These are phyloP conservation scores for Eretmocerus hayati DNA, from an alignment of 2,888 invertebrate species.

Conservation along the genomic window DNA sequence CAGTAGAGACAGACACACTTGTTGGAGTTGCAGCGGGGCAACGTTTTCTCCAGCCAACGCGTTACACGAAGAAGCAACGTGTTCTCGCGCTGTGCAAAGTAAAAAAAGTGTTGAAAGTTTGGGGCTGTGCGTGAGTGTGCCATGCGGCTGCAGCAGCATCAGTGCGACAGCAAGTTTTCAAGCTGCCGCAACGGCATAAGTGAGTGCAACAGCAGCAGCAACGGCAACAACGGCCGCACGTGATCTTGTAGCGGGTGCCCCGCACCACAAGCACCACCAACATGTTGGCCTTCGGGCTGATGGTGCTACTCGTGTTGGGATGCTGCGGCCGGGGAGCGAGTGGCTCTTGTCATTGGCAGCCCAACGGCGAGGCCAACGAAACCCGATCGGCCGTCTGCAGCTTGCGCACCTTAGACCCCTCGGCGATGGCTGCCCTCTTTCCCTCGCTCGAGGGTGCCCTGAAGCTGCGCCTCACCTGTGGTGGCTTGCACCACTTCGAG, in stretches of 20 bases:
- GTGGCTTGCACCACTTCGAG: constrained; percentile 69
- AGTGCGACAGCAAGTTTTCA: too few species aligned
- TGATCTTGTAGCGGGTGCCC: neutral
- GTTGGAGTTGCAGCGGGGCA: too few species aligned
- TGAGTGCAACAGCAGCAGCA: neutral
- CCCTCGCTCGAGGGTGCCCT: constrained; percentile 61
- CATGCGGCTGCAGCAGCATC: neutral
- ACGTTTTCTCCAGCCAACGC: too few species aligned
- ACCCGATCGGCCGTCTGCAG: constrained; percentile 52
- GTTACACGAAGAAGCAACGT: too few species aligned
- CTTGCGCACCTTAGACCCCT: constrained; percentile 48
- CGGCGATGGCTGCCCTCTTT: constrained; percentile 49
- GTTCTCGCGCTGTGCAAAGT: too few species aligned
- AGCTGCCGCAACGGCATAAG: neutral
- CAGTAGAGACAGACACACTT: too few species aligned
- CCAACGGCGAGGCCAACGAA: constrained; percentile 55
- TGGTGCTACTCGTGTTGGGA: constrained; percentile 15
- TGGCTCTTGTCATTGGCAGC: constrained; percentile 49
- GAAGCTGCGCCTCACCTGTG: constrained; percentile 68
- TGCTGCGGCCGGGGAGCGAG: constrained; percentile 46
- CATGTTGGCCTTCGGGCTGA: neutral
- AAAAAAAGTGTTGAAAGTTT: too few species aligned
- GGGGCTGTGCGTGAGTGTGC: neutral
- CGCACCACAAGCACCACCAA: too few species aligned
- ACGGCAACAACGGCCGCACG: neutral